A percentile compares a stretch with the other conserved stretches of the same genome.
These are phyloP conservation scores for Drosophila lacteicornis DNA, from an alignment of 1,140 invertebrate species.

Conservation along the genomic window DNA sequence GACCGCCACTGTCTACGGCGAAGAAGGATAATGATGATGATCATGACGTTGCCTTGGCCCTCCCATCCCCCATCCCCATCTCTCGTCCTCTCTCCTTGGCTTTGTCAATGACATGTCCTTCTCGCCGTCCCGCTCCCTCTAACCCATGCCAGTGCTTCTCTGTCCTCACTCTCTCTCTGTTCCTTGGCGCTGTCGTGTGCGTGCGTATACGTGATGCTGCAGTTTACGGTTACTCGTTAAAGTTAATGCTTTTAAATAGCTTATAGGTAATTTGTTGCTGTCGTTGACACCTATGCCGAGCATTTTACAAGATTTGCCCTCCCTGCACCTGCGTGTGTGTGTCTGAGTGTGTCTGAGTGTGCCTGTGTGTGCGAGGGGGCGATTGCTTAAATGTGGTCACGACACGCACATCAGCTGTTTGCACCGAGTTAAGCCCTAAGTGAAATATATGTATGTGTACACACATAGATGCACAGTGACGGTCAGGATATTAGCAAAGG, in stretches of 20 bases:
- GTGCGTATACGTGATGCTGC: slow-evolving; percentile 65
- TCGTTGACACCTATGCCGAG: slow-evolving; percentile 56
- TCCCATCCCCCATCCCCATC: not conserved
- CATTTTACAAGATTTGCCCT: slow-evolving; percentile 65
- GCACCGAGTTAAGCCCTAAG: slow-evolving; percentile 15
- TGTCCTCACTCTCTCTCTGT: not conserved
- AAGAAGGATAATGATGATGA: slow-evolving; percentile 42
- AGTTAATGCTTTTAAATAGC: slow-evolving; percentile 66
- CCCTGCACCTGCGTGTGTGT: slow-evolving; percentile 13
- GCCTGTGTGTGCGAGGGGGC: slow-evolving; percentile 13
- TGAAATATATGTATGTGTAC: not conserved
- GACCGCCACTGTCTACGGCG: slow-evolving; percentile 54
- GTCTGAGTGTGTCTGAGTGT: slow-evolving; percentile 10
- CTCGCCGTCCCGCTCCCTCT: slow-evolving; percentile 23
- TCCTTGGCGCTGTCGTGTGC: slow-evolving; percentile 2
- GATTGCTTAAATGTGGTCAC: slow-evolving; percentile 39
- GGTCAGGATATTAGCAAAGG: slow-evolving; percentile 17
- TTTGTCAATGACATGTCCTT: slow-evolving; percentile 62
- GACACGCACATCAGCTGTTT: slow-evolving; percentile 71
- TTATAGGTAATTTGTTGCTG: slow-evolving; percentile 65
- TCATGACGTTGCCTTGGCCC: slow-evolving; percentile 49
- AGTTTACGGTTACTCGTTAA: slow-evolving; percentile 69
- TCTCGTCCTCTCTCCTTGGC: slow-evolving; percentile 8
- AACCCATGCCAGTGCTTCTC: not conserved
- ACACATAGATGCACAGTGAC: not conserved